Base-by-base conservation (phyloP, 2,888 invertebrate species). In the Taenaris catops region DNA sequence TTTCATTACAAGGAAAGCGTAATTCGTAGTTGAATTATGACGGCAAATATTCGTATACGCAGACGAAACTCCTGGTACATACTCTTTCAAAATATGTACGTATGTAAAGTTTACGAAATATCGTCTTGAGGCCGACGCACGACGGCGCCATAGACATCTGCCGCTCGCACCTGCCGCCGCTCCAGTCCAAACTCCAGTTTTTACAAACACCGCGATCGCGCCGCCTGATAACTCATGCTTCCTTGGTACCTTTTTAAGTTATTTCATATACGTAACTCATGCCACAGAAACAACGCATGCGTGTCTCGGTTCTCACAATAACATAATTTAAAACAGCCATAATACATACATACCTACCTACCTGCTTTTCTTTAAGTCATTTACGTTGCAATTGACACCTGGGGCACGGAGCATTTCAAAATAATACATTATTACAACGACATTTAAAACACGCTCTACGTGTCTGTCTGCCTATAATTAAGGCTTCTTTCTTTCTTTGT, bases 351-450 rank as follows among this genome's bases (percentile, higher is more conserved):
- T n/a, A n/a, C n/a, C n/a, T n/a, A n/a, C n/a, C n/a, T n/a, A n/a
- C n/a, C n/a, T n/a, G n/a, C n/a, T n/a, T n/a, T n/a, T n/a, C n/a
- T 24, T 24, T 7, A 24, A 18, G 9, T 9, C 18, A 16, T 27
- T n/a, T n/a, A 18, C 9, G 16, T 63, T 61, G 60, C n/a, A n/a
- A n/a, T 66, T 68, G 67, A 67, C 70, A 72, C 69, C 65, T 55
- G 63, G 32, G 62, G 67, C 65, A 58, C 46, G 54, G 46, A 43
- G 42, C 34, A 34, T 49, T 51, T 27, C 18, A 35, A 41, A 34
- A 31, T 34, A 43, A n/a, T n/a, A n/a, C n/a, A n/a, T n/a, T n/a
- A n/a, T n/a, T n/a, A n/a, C n/a, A n/a, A n/a, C n/a, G n/a, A n/a
- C n/a, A n/a, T n/a, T n/a, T n/a, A n/a, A n/a, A n/a, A n/a, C n/a